Percentiles rank a stretch among this genome's conserved stretches.
Conservation (phyloP, 2,797 vertebrate genomes). For the Phrynocephalus vlangalii region DNA sequence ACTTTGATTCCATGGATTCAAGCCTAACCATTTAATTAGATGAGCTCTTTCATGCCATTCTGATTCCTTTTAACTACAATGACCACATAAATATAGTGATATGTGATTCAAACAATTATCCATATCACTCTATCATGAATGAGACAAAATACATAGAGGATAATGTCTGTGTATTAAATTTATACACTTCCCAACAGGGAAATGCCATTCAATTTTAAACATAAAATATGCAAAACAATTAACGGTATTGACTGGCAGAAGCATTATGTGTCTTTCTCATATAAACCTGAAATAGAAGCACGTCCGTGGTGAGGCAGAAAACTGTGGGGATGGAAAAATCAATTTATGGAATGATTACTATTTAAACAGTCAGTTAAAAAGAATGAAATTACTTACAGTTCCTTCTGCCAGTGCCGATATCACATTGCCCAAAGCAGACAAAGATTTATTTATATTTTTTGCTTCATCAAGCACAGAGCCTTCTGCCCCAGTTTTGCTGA, state of each 20-base stretch:
- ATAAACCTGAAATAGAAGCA: neutral
- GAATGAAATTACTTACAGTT: slow-evolving; percentile 83
- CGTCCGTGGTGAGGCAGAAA: neutral
- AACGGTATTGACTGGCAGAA: neutral
- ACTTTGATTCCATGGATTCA: too few species aligned
- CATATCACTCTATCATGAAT: too few species aligned
- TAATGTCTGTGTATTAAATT: neutral
- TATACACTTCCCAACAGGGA: neutral
- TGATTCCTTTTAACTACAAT: neutral
- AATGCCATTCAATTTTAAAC: neutral
- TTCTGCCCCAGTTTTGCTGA: slow-evolving; percentile 97
- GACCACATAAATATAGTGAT: too few species aligned
- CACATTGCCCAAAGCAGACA: slow-evolving; percentile 94
- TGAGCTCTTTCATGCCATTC: neutral
- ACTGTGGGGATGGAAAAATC: neutral
- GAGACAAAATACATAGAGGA: neutral
- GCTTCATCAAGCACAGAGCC: slow-evolving; percentile 94
- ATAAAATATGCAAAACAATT: neutral
- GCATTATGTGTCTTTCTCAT: neutral
- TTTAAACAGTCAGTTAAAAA: neutral
- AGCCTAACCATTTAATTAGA: too few species aligned
- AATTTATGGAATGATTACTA: neutral
- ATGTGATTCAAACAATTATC: neutral
- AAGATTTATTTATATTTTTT: slow-evolving; percentile 97
- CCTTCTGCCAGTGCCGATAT: slow-evolving; percentile 94